Evolutionary conservation across 2,888 invertebrate species (phyloP), one percentile per base, ranked within the genome.

Genomic region (Nipponacmea schrenckii): DNA sequence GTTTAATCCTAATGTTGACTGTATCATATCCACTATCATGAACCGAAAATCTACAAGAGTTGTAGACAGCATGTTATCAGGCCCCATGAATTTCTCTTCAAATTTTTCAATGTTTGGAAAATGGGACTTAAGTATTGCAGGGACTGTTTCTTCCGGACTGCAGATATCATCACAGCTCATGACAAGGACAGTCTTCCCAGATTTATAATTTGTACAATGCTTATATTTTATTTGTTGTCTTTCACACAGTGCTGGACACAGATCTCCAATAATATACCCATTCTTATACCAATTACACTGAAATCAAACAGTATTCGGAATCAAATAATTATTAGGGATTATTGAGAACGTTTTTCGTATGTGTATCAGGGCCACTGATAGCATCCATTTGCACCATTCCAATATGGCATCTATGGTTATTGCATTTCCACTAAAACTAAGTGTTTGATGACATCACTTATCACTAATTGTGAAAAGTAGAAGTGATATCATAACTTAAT

Each of bases 201-300:
- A 90, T 78, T 91, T 91, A 79, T 92, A 91, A 64, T 92, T 91
- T 77, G 92, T 91, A 82, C 93, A 93, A 12, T 91, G 90, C 15
- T 92, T 83, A 15, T 92, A 91, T 69, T 91, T 48, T 0, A 86
- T 90, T 62, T 90, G 90, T 71, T 90, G 88, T 39, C 90, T 89
- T 24, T 90, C 86, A 84, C 93, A 94, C 20, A 93, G 84, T 0
- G 92, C 91, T 20, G 90, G 89, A 84, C 93, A 94, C n/a, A 93
- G 86, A 74, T 91, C 92, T 48, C 93, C 93, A 68, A 92, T 89
- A 8, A 92, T 91, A 71, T 89, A 83, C 12, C 91, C 91, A 74
- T 90, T 89, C 71, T 89, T 88, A 84, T 92, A 87, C 17, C 80
- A 73, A 8, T 79, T 69, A 71, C 87, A 87, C 87, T 87, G 81